These are phyloP conservation scores for Helostoma temminkii DNA, from an alignment of 2,797 vertebrate species.

Conservation along the genomic window DNA sequence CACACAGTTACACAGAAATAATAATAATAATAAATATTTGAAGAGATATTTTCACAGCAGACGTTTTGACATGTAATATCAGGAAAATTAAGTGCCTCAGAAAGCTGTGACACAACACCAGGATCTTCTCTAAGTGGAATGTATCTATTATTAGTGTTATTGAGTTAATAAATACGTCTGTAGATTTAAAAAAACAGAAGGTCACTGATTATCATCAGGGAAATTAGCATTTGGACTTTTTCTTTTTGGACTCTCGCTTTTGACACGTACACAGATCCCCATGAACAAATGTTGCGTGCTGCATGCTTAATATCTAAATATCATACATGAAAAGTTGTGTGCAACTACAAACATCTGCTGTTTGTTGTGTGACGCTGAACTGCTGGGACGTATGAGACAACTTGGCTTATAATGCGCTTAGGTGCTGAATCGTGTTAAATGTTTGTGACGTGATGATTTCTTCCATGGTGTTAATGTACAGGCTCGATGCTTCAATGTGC, in stretches of 20 bases:
- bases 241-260: too few species aligned
- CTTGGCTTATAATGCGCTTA: background rate
- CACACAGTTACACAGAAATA: background rate
- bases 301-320: background rate
- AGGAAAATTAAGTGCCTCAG: background rate
- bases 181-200: too few species aligned
- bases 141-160: background rate
- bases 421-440: background rate
- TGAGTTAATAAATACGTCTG: background rate
- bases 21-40: background rate
- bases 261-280: too few species aligned
- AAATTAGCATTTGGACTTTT: background rate
- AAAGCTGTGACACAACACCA: background rate
- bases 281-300: too few species aligned
- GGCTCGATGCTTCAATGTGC: background rate
- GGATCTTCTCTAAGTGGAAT: background rate
- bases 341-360: background rate
- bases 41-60: background rate
- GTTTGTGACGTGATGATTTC: background rate
- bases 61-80: background rate
- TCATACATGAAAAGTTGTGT: background rate
- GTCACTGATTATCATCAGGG: background rate
- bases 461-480: background rate
- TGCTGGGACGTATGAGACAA: constrained; percentile 1
- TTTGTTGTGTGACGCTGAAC: background rate